These are phyloP conservation scores for Spialia ferax DNA, from an alignment of 2,888 invertebrate genomes.

Conservation along the genomic window DNA sequence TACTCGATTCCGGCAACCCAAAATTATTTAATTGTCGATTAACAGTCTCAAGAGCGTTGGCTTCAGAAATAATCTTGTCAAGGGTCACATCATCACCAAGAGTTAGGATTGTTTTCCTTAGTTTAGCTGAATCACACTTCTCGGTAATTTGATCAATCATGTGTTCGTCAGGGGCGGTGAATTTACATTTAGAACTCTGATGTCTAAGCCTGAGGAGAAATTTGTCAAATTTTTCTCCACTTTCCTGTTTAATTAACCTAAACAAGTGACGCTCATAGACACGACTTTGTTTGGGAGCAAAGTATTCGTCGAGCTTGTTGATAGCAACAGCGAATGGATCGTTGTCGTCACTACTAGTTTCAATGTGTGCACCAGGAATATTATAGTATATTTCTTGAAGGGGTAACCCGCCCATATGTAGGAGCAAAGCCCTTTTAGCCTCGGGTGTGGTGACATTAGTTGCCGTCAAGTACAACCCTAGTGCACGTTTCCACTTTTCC, in stretches of 20 bases:
- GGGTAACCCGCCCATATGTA: no score
- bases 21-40: no score
- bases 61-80: not conserved
- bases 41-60: not conserved
- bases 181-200: not conserved
- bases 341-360: not conserved
- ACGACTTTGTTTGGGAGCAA: not conserved
- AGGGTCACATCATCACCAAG: not conserved
- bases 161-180: not conserved
- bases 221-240: not conserved
- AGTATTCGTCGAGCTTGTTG: not conserved
- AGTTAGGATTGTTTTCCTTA: not conserved
- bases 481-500: no score
- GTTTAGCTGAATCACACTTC: not conserved
- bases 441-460: no score
- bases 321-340: not conserved
- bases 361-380: not conserved
- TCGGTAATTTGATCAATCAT: not conserved
- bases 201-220: not conserved
- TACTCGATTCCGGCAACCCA: no score
- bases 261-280: not conserved
- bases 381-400: not conserved
- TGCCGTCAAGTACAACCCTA: no score
- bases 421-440: no score
- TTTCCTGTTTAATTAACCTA: conserved; percentile 1